These are phyloP conservation scores for Esox lucius DNA, from an alignment of 2,797 vertebrate genomes.

Conservation along the genomic window DNA sequence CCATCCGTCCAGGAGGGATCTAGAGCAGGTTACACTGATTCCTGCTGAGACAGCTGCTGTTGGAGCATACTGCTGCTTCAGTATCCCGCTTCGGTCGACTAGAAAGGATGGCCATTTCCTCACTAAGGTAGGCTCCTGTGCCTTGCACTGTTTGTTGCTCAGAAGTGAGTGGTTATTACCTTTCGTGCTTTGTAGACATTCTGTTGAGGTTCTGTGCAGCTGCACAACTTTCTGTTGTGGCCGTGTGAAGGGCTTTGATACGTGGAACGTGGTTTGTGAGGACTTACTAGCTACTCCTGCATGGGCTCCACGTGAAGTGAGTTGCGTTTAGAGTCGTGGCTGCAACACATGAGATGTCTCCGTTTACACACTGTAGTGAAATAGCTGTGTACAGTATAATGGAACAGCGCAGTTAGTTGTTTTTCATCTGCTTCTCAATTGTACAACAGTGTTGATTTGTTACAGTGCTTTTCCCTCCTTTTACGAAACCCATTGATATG, in stretches of 20 bases:
- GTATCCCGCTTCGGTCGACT: constrained; percentile 5
- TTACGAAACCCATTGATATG: constrained; percentile 11
- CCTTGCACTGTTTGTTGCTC: not conserved
- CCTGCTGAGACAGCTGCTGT: not conserved
- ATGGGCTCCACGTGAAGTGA: not conserved
- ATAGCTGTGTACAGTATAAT: not conserved
- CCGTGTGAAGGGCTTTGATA: not conserved
- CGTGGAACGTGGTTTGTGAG: not conserved
- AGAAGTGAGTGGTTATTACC: no score
- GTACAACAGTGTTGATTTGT: constrained; percentile 32
- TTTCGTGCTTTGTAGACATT: no score
- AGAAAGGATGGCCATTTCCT: constrained; percentile 33
- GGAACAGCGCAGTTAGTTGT: not conserved
- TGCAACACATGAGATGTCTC: no score
- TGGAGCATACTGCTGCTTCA: constrained; percentile 25
- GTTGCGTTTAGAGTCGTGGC: not conserved
- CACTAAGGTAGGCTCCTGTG: constrained; percentile 31
- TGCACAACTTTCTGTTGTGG: no score
- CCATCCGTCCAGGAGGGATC: constrained; percentile 46
- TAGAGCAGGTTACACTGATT: constrained; percentile 34
- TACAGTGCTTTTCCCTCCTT: constrained; percentile 15
- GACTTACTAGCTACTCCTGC: not conserved
- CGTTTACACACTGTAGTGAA: not conserved
- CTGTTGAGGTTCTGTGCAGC: no score
- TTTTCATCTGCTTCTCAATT: not conserved